Percentiles rank a stretch among this genome's conserved stretches.
These are phyloP conservation scores for Pardosa pseudoannulata DNA, from an alignment of 2,888 invertebrate genomes.

Conservation along the genomic window DNA sequence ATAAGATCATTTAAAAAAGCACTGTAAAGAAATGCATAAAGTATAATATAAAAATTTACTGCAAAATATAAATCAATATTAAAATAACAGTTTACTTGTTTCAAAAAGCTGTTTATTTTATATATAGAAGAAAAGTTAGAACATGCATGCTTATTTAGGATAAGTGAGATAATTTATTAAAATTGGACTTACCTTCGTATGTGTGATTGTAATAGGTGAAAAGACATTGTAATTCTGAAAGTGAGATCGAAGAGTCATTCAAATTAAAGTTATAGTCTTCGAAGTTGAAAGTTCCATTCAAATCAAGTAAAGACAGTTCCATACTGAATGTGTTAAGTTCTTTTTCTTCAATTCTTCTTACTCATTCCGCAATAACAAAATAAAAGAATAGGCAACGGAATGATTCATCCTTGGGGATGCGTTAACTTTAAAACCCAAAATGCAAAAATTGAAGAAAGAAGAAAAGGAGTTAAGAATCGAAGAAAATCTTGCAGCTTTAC, in stretches of 20 bases:
- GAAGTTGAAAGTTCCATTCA: background rate
- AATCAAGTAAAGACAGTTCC: background rate
- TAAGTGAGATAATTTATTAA: too few species aligned
- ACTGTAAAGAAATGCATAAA: too few species aligned
- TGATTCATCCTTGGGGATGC: background rate
- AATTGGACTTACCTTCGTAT: background rate
- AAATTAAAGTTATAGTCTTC: background rate
- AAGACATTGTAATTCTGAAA: constrained; percentile 1
- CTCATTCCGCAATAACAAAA: too few species aligned
- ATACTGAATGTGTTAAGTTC: background rate
- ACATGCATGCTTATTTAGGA: too few species aligned
- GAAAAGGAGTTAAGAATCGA: too few species aligned
- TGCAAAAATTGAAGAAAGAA: background rate
- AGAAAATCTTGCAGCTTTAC: too few species aligned
- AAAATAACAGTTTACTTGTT: too few species aligned
- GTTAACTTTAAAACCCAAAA: background rate
- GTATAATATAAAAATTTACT: too few species aligned
- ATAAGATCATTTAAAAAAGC: too few species aligned
- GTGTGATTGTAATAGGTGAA: background rate
- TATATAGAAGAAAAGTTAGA: too few species aligned
- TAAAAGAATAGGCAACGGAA: background rate
- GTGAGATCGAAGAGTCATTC: background rate
- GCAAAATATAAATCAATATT: too few species aligned
- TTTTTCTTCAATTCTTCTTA: background rate
- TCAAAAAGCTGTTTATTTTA: too few species aligned